Evolutionary conservation across 1,140 invertebrate genomes (phyloP), one percentile per base, ranked within the genome.

Genomic region (Heterodera schachtii): DNA sequence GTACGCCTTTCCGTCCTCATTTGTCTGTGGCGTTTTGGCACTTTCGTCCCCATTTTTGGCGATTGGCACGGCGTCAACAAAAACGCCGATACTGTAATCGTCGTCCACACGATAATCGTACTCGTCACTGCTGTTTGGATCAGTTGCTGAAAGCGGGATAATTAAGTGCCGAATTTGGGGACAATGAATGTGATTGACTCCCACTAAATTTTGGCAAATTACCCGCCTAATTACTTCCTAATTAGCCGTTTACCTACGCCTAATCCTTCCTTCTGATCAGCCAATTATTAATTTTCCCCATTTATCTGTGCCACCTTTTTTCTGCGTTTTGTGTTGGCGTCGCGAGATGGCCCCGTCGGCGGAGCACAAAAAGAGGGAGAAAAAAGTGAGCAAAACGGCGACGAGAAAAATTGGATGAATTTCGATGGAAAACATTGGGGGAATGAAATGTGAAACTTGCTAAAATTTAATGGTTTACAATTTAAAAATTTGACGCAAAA

Each of bases 71-170:
- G 46, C n/a, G 52, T 81, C 80, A 13, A 81, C 66, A 52, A 81
- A 81, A 41, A 81, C 75, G 16, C 80, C 80, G 9, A 44, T 64
- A 52, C 73, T 78, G 44, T 81, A 81, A 57, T 81, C 80, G 19
- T 49, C 75, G 11, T 43, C 47, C 44, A 66, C 79, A 43, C 49
- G 71, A 49, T 81, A 64, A 19, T 64, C 57, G 57, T 64, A 64
- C 13, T 64, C 57, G 16, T 13, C 57, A 19, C 16, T 19, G 13
- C 16, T 19, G 11, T 64, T 64, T 13, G 16, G 57, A 4, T 64
- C 13, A 64, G 5, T 19, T 8, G 49, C 49, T 64, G 57, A 64
- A 64, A 19, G 0, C 16, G 16, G 0, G 49, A 8, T 8, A 31
- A 31, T 31, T 31, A 31, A 31, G 31, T 31, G 31, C 31, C 31